Evolutionary conservation across 2,888 invertebrate species (phyloP).

Genomic region (Sepiola atlantica): DNA sequence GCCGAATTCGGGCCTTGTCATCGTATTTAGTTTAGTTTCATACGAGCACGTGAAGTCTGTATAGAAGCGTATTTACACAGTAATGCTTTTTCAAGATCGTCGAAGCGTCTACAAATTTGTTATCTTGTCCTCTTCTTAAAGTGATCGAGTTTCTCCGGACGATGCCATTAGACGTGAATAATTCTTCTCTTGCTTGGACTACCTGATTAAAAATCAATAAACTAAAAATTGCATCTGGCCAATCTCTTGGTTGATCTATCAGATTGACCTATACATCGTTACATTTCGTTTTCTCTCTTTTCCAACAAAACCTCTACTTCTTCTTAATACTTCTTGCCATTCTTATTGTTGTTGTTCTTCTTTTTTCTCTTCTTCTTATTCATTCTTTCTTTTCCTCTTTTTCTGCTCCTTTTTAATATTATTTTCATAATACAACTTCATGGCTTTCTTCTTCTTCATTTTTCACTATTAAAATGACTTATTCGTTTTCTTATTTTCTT

Average conservation of each 20-base stretch:
- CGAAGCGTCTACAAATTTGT: background rate
- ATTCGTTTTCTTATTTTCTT: too few species aligned
- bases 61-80: background rate
- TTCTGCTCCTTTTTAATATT: too few species aligned
- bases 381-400: too few species aligned
- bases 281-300: background rate
- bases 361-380: too few species aligned
- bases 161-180: background rate
- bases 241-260: background rate
- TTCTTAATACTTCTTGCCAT: background rate
- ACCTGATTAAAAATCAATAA: background rate
- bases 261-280: background rate
- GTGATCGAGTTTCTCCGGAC: background rate
- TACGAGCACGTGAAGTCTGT: background rate
- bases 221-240: background rate
- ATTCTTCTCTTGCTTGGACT: background rate
- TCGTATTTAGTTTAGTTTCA: too few species aligned
- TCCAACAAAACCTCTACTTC: background rate
- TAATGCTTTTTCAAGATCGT: background rate
- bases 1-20: too few species aligned
- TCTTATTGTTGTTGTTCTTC: too few species aligned
- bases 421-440: too few species aligned
- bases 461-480: too few species aligned
- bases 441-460: too few species aligned
- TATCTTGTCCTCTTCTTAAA: background rate